A percentile compares a stretch with the other conserved stretches of the same genome.
phyloP scores from a whole-genome alignment of 2,888 invertebrate species.

The Megastigmus dorsalis region DNA sequence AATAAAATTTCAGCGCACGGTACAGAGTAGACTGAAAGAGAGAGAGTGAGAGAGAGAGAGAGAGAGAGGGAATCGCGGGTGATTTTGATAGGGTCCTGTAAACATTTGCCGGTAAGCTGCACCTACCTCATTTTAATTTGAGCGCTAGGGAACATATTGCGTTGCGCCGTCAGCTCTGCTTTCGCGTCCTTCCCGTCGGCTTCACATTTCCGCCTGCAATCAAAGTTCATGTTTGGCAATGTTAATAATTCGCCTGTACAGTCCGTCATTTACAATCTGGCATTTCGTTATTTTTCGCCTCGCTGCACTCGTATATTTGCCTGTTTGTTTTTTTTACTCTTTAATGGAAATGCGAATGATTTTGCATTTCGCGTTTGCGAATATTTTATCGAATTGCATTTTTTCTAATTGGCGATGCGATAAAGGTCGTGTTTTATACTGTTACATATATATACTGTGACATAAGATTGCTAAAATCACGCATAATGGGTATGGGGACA shows the following conservation, averaged over 20 bases:
- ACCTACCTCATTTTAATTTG: slow-evolving; percentile 74
- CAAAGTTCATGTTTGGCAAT: slow-evolving; percentile 56
- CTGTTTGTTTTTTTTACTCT: no score
- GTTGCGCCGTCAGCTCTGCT: slow-evolving; percentile 71
- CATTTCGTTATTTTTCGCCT: not conserved
- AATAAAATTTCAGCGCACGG: slow-evolving; percentile 6
- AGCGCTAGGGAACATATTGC: slow-evolving; percentile 74
- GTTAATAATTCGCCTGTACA: slow-evolving; percentile 31
- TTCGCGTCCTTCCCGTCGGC: slow-evolving; percentile 73
- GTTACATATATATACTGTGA: no score
- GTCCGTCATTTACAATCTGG: slow-evolving; percentile 21
- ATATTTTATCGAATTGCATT: no score
- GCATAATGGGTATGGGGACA: no score
- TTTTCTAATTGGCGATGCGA: no score
- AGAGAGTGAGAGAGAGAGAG: not conserved
- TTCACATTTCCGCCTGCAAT: slow-evolving; percentile 74
- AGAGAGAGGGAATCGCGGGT: not conserved
- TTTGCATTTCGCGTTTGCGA: no score
- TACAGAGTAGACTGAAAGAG: not conserved
- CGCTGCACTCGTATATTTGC: not conserved
- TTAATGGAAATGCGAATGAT: no score
- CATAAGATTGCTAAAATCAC: no score
- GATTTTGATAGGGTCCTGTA: slow-evolving; percentile 44
- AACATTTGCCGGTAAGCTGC: slow-evolving; percentile 45
- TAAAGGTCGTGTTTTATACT: no score